Percentiles rank a stretch among this genome's conserved stretches.
Evolutionary conservation across 1,140 invertebrate genomes (phyloP).

Genomic region (Planococcus citri): DNA sequence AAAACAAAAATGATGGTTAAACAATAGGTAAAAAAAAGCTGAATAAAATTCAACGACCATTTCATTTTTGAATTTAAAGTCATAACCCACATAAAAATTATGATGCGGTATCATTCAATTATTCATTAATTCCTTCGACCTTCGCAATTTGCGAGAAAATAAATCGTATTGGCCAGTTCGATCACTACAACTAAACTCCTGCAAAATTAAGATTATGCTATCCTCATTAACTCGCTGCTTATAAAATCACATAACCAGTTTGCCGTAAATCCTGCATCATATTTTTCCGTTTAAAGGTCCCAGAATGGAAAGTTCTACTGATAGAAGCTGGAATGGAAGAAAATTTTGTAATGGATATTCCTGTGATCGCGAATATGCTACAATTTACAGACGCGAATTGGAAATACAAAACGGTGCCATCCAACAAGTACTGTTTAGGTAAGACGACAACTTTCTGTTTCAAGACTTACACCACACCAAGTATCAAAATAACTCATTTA

Average conservation of each 20-base stretch:
- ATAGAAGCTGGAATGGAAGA: conserved; percentile 43
- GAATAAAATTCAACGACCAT: no score
- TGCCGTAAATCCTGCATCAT: background rate
- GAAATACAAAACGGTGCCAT: conserved; percentile 45
- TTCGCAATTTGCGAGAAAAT: no score
- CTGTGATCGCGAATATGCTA: conserved; percentile 46
- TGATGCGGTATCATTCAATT: no score
- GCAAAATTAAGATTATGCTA: background rate
- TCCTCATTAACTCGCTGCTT: background rate
- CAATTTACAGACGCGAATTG: conserved; percentile 45
- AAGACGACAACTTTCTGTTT: conserved; percentile 9
- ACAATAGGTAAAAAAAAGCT: no score
- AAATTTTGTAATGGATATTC: conserved; percentile 52
- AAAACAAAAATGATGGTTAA: no score
- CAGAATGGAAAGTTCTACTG: conserved; percentile 40
- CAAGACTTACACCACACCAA: no score
- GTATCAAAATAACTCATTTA: background rate
- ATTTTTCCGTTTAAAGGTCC: conserved; percentile 32
- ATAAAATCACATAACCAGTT: background rate
- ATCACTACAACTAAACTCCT: background rate
- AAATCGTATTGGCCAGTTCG: no score
- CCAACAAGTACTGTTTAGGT: conserved; percentile 39
- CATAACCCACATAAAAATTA: no score
- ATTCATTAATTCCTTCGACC: no score
- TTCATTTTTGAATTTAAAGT: no score